Evolutionary conservation across 2,113 vertebrate genomes (phyloP), one percentile per base, ranked within the genome.

Genomic region (Sisor rabdophorus): DNA sequence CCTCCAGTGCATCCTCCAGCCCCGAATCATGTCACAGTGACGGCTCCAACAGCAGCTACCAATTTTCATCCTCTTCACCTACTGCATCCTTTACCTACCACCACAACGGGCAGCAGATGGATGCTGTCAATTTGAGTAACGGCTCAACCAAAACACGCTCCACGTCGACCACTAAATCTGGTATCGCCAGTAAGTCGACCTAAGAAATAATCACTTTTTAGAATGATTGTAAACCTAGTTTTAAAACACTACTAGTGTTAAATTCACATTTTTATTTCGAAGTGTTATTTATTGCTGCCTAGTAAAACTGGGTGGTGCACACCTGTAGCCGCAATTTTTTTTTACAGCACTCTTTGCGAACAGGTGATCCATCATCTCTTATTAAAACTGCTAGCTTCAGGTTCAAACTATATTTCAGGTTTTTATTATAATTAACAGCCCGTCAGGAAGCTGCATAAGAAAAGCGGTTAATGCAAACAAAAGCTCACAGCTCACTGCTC

Each of bases 11-110:
- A 1, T 84, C 92, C 82, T 95, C 95, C 72, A 95, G 97, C 89
- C 95, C 95, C 0, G 95, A 95, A 83, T 98, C 96, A 64, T 98
- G 94, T 79, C 94, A 95, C 89, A 99, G 97, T 2, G 97, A 98
- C 87, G 93, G 94, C 75, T 97, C 95, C 69, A 95, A 97, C 79
- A 92, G 93, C 81, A 95, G 96, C 90, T 95, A 94, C 89, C 95
- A 94, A 88, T 95, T 94, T 0, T 91, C 93, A 73, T 94, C 94
- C 2, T 93, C 95, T 0, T 91, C 92, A 0, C 92, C 90, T 0
- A 52, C 16, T 11, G 89, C 92, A 11, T 90, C 93, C 63, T 93
- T 93, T 56, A 91, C 93, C 0, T 90, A 85, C 86, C 91, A 89
- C 69, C 75, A 79, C 13, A 83, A 74, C 52, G 74, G 61, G 55